These are phyloP conservation scores for Thysanoteuthis rhombus DNA, from an alignment of 2,888 invertebrate genomes.

Conservation along the genomic window DNA sequence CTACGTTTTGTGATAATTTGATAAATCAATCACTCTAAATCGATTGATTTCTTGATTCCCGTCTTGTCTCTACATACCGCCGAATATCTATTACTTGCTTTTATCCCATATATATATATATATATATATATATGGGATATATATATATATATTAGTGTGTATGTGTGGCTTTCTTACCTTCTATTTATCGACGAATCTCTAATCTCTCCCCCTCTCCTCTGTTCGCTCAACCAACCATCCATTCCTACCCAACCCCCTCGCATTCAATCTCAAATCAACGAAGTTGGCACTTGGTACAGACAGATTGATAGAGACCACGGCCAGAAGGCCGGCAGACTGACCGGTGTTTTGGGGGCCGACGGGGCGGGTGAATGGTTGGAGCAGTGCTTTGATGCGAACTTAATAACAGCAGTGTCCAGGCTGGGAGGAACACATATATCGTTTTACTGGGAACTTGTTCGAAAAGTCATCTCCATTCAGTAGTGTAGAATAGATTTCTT, in stretches of 20 bases:
- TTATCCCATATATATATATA: no score
- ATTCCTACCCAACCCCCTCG: background rate
- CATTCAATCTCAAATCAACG: background rate
- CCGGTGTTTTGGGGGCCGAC: background rate
- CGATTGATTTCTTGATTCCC: no score
- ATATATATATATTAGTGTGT: no score
- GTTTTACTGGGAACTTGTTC: background rate
- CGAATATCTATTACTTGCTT: no score
- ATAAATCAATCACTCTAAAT: no score
- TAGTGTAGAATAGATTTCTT: background rate
- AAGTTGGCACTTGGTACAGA: background rate
- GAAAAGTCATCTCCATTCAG: background rate
- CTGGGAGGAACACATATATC: background rate
- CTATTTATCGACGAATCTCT: background rate
- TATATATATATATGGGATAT: no score
- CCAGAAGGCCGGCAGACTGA: background rate
- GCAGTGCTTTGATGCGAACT: background rate
- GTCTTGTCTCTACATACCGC: no score
- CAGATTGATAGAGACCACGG: background rate
- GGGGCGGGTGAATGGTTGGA: no score
- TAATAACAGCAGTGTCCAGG: background rate
- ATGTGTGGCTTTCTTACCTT: no score
- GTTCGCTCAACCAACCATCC: background rate
- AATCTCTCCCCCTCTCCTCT: no score
- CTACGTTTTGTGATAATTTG: no score